Evolutionary conservation across 2,113 vertebrate species (phyloP).

Genomic region (Ptilonorhynchus violaceus): DNA sequence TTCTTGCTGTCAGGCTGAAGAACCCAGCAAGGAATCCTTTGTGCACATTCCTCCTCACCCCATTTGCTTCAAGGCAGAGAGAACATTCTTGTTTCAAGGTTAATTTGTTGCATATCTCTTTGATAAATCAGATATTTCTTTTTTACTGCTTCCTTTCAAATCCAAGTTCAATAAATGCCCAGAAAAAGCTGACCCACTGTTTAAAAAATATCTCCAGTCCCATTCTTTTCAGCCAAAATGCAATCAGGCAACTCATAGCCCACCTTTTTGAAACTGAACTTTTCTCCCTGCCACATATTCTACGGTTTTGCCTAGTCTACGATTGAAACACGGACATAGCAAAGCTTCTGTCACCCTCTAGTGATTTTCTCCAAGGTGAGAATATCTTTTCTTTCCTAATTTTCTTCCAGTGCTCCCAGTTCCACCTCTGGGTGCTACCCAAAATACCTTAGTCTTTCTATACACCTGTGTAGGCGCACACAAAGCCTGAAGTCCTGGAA

Average conservation of each 20-base stretch:
- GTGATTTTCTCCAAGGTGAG: not conserved
- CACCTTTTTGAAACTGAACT: not conserved
- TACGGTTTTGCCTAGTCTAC: not conserved
- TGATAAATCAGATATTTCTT: not conserved
- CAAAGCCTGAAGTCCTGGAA: not conserved
- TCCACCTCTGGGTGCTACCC: not conserved
- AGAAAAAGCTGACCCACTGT: not conserved
- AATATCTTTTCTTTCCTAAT: not conserved
- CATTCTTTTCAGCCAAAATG: not conserved
- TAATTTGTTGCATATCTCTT: not conserved
- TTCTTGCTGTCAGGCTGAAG: not conserved
- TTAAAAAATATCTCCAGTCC: not conserved
- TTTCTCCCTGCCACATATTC: not conserved
- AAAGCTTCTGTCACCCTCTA: not conserved
- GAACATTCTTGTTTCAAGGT: not conserved
- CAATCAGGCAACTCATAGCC: not conserved
- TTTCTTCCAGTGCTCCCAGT: not conserved
- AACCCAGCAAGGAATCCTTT: not conserved
- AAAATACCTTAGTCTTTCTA: not conserved
- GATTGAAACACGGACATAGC: not conserved
- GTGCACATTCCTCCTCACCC: not conserved
- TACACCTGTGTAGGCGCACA: accelerated
- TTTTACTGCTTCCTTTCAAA: not conserved
- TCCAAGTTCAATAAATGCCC: not conserved
- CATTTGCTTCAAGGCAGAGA: not conserved